Evolutionary conservation across 1,140 invertebrate genomes (phyloP), one percentile per base, ranked within the genome.

Genomic region (Drosophila orena): DNA sequence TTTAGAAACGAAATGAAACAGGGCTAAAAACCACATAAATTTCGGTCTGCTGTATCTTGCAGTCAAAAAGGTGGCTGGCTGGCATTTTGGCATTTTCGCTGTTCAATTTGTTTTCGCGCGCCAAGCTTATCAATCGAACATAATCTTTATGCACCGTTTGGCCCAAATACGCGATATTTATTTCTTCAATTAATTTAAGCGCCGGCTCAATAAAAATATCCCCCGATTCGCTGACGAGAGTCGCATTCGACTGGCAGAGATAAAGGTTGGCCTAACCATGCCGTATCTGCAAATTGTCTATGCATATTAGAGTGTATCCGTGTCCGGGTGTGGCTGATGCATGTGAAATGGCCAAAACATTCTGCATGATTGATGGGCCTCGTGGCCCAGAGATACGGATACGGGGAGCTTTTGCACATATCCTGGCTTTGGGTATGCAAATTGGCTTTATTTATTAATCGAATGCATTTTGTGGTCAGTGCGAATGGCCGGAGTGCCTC

Each of bases 351-450:
- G 37, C 47, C 37, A 47, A 64, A 58, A 49, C 35, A 37, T 65
- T 61, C 53, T 88, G 55, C 75, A 88, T 83, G 70, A 88, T 79
- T 79, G 75, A 86, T 88, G 69, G 37, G 20, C 52, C 57, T n/a
- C 30, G 34, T 54, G n/a, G 59, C 38, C 20, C 38, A 37, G 35
- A 52, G 52, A 47, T 24, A 42, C 24, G 22, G 27, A 30, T 56
- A 20, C 17, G 10, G 20, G 30, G 20, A 34, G 15, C 54, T 54
- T 76, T 53, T 44, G 53, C 47, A 65, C 47, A 43, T 20, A 58
- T 59, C 42, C 53, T 22, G 38, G 42, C 34, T 59, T 22, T 37
- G 42, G 53, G 15, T 76, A 77, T 76, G 72, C 73, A 77, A 77
- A 77, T 76, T 76, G 72, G 38, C 47, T 76, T 75, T 76, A 76